Conservation (phyloP, 2,113 vertebrate genomes). For the Crotalus helleri region DNA sequence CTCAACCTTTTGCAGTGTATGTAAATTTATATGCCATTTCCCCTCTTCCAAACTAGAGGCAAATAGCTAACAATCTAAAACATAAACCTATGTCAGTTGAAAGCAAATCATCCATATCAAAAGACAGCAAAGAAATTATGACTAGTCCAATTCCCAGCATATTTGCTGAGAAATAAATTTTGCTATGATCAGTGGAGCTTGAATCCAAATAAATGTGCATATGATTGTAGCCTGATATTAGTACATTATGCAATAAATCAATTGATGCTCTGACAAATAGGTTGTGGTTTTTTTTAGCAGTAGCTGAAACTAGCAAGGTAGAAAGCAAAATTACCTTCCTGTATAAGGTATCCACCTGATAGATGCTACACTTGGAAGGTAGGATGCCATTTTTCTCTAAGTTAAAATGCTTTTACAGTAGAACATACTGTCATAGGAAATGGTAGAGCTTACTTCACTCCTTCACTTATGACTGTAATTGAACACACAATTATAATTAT, state of each 20-base stretch:
- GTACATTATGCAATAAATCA: neutral
- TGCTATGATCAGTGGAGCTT: neutral
- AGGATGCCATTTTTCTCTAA: neutral
- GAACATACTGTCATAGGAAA: neutral
- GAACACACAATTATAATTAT: too few relatives aligned
- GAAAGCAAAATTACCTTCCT: neutral
- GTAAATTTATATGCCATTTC: neutral
- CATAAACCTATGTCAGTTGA: neutral
- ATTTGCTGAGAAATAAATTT: neutral
- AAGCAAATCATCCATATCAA: neutral
- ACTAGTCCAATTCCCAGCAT: neutral
- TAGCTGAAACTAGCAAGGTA: neutral
- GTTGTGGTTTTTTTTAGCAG: neutral
- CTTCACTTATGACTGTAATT: neutral
- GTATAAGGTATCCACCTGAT: neutral
- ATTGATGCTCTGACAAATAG: neutral
- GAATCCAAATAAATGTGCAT: neutral
- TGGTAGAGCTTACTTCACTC: neutral
- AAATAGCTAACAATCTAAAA: neutral
- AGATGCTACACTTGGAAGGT: neutral
- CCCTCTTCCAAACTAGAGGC: neutral
- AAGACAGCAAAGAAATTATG: neutral
- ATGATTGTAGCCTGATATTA: neutral
- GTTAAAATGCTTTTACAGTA: neutral
- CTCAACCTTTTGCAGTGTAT: neutral